Base-by-base conservation (phyloP, 2,888 invertebrate species). In the Lacanobia oleracea region DNA sequence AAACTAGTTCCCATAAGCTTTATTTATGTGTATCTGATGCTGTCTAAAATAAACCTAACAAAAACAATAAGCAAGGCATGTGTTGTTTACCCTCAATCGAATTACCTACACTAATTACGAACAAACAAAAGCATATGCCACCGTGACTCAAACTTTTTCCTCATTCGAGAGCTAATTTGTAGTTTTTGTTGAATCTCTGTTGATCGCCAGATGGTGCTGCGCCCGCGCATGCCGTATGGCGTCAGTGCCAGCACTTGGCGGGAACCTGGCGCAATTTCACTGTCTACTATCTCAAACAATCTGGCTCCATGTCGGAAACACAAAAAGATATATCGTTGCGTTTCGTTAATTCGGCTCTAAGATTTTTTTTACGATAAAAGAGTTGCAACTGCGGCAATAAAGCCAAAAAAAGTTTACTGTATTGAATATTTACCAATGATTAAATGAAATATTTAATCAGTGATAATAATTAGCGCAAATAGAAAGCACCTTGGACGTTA, bases 121-220 rank as follows among this genome's bases (percentile, higher is more conserved):
- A 79, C 88, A 90, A 92, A 91, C 89, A 89, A 90, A 91, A 89
- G 90, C 94, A 94, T 94, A 94, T 94, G 94, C 91, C 91, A 93
- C 94, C 93, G 90, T 94, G 93, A 92, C 92, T 92, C 86, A 67
- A 83, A 81, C 61, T 88, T 81, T 43, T 83, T 86, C 78, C 45
- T 66, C 71, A 67, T 59, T 74, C 67, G 57, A 74, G 79, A 88
- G 88, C 88, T 91, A 92, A 93, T 92, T 92, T 91, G 79, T 85
- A 88, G 88, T 88, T 88, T 88, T 88, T 86, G 89, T 91, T 87
- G 86, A 91, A 90, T 91, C 90, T 88, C 85, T 77, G 83, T 79
- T 81, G 82, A 80, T 84, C 82, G 88, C 93, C 94, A 94, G 90
- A 94, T 94, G 95, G 91, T 77, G 77, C 6, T 48, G 67, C 73